Percentiles rank a stretch among this genome's conserved stretches.
These are phyloP conservation scores for Caranx melampygus DNA, from an alignment of 2,113 vertebrate species.

Conservation along the genomic window DNA sequence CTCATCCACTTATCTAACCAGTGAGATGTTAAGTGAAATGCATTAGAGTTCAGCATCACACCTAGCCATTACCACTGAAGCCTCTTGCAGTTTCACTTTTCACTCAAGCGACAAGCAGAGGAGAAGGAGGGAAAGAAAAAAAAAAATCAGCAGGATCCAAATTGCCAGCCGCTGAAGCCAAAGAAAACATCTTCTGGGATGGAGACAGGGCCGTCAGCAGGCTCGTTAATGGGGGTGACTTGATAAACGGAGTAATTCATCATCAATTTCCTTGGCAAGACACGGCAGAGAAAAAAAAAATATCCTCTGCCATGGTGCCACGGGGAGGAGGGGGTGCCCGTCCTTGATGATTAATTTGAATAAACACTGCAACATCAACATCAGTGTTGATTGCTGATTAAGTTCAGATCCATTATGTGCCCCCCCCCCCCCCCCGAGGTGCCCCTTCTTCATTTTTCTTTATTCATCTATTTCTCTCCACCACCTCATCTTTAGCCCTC, in stretches of 20 bases:
- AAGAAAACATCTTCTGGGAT: slow-evolving; percentile 61
- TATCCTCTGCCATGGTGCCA: slow-evolving; percentile 46
- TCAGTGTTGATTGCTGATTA: slow-evolving; percentile 83
- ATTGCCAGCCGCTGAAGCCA: slow-evolving; percentile 55
- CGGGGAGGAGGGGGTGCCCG: slow-evolving; percentile 48
- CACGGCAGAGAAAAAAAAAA: slow-evolving; percentile 60
- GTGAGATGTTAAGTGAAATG: slow-evolving; percentile 70
- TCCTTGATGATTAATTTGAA: slow-evolving; percentile 84
- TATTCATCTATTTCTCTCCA: slow-evolving; percentile 49
- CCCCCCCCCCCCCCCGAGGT: slow-evolving; percentile 59
- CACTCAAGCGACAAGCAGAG: slow-evolving; percentile 32
- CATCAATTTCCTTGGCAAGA: slow-evolving; percentile 79
- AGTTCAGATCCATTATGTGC: slow-evolving; percentile 77
- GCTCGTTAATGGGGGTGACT: slow-evolving; percentile 76
- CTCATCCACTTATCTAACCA: slow-evolving; percentile 68
- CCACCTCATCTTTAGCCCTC: slow-evolving; percentile 34
- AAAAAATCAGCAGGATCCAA: slow-evolving; percentile 42
- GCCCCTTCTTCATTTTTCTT: slow-evolving; percentile 28
- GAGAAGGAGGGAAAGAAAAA: background rate
- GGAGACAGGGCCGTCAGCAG: slow-evolving; percentile 61
- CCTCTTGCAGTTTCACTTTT: slow-evolving; percentile 55
- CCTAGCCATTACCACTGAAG: slow-evolving; percentile 53
- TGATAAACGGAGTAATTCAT: slow-evolving; percentile 82
- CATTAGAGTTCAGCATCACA: slow-evolving; percentile 56
- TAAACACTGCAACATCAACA: slow-evolving; percentile 81